Evolutionary conservation across 2,113 vertebrate species (phyloP), one percentile per base, ranked within the genome.

Genomic region (Dicaeum eximium): DNA sequence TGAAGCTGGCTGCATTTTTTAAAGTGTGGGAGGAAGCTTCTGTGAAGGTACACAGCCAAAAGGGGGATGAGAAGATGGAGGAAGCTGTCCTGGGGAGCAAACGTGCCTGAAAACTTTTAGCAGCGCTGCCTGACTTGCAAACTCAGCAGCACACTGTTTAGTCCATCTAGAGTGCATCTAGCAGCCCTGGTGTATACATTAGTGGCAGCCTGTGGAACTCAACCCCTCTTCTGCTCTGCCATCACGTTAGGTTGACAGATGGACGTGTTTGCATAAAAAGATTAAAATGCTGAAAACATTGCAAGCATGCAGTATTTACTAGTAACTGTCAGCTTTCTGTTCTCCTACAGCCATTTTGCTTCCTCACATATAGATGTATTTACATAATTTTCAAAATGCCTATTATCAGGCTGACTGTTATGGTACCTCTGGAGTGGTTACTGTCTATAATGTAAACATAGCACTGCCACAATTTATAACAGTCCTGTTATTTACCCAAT

Each of bases 401-500:
- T 90, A 37, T 93, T 92, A 73, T 88, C 80, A 78, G 92, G 91
- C 82, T 90, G 91, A 91, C 70, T 73, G 78, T 94, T 95, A 95
- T 28, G 61, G 79, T 37, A 92, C 79, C 89, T 92, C 95, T 91
- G 89, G 93, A 95, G 84, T 88, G 82, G 65, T 96, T 92, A 86
- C 11, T 44, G 4, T 94, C 93, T 96, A 57, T 95, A 93, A 77
- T 92, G 90, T 96, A 97, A 98, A 97, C 96, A 94, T 25, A 96
- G 83, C 86, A 51, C 53, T 56, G 50, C 74, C 77, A 84, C 89
- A 92, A 97, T 97, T 97, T 97, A 94, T 95, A 97, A 80, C 92
- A 94, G 73, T 95, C 93, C 64, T 89, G 70, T 95, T 98, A 96
- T 97, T 98, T 97, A 97, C 93, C 75, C 95, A 95, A 80, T 15